Base-by-base conservation (phyloP, 2,888 invertebrate species). In the Mimachlamys varia region DNA sequence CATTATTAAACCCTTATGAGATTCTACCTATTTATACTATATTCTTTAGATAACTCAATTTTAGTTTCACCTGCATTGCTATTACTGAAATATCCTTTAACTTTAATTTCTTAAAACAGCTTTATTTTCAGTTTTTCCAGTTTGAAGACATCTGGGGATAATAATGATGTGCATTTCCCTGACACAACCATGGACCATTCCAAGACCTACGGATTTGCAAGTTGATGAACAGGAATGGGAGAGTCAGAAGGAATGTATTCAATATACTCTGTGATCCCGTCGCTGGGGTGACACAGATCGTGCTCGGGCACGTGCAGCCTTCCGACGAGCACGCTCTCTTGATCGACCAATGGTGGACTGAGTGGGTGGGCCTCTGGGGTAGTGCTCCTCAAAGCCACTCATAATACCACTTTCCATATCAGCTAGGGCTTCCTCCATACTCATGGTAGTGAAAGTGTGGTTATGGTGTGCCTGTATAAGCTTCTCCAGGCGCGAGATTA, bases 401-500 rank as follows among this genome's bases (percentile, higher is more conserved):
- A 96, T 95, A 22, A 96, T 95, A 5, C 95, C 95, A 90, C 96
- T 96, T 76, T 95, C 95, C 94, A 96, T 95, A 92, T 96, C 96
- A 0, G 94, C 94, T 4, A 96, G 93, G 27, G 95, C 95, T 58
- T 95, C 95, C 89, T 96, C 96, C 88, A 96, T 93, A 22, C 95
- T 95, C 89, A 95, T 92, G 19, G 95, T 95, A 62, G 95, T 95
- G 91, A 96, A 94, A 10, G 96, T 94, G 89, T 96, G 95, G 76
- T 95, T 94, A 91, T 96, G 96, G 91, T 96, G 96, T 22, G 96
- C 96, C 62, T 96, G 95, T 91, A 97, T 96, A 38, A 97, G 94
- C 90, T 96, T 96, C 94, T 97, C 97, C 33, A 97, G 94, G 7
- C 97, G 95, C 7, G 96, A 94, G 90, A 97, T 96, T 92, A 97